Conservation (phyloP, 2,797 vertebrate genomes). For the Molossus alvarezi region DNA sequence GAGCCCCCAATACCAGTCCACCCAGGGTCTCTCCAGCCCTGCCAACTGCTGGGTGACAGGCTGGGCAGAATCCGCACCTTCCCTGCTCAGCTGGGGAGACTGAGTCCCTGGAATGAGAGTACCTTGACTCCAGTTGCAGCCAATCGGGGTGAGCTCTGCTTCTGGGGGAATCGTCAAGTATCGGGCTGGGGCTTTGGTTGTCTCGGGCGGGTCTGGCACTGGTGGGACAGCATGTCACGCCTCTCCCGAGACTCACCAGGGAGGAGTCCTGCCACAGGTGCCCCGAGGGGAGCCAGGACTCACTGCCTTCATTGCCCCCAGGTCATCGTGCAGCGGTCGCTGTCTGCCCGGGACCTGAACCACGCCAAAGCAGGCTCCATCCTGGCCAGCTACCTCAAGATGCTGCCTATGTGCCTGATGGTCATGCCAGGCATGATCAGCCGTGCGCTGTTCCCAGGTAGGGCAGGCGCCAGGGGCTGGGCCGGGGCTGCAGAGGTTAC, state of each 20-base stretch:
- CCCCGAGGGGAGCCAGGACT: not conserved
- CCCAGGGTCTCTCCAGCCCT: not conserved
- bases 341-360: conserved; percentile 95
- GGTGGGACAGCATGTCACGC: not conserved
- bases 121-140: not conserved
- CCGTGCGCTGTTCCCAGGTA: conserved; percentile 96
- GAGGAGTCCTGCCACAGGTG: accelerated
- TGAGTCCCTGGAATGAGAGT: not conserved
- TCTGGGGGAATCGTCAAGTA: not conserved
- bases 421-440: conserved; percentile 98
- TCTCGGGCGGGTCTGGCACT: not conserved
- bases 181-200: no score
- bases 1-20: not conserved
- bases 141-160: not conserved
- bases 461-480: not conserved
- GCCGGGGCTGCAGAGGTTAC: not conserved
- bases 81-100: not conserved
- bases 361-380: conserved; percentile 96
- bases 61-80: not conserved
- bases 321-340: conserved; percentile 96
- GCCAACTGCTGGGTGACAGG: not conserved
- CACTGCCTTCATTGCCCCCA: conserved; percentile 75
- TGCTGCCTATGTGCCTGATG: conserved; percentile 96
- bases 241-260: not conserved
- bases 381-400: conserved; percentile 96